Percentiles rank a stretch among this genome's conserved stretches.
Evolutionary conservation across 2,888 invertebrate species (phyloP).

Genomic region (Folsomia candida): DNA sequence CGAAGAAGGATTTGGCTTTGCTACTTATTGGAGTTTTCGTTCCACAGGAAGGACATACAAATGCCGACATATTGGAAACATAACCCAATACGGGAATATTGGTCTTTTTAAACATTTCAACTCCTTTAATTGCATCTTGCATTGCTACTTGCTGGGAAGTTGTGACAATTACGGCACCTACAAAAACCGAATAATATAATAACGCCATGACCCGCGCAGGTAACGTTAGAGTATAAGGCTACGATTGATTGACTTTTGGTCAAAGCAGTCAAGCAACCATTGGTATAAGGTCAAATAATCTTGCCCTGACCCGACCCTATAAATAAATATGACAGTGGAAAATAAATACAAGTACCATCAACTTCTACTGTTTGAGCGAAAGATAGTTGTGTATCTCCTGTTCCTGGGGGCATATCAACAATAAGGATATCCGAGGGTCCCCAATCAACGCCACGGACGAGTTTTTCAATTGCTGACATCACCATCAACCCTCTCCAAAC

Average conservation of each 20-base stretch:
- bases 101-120: slow-evolving; percentile 81
- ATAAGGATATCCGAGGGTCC: slow-evolving; percentile 80
- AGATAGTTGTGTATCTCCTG: slow-evolving; percentile 91
- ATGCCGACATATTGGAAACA: slow-evolving; percentile 84
- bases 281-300: no score
- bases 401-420: slow-evolving; percentile 94
- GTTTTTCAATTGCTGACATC: slow-evolving; percentile 86
- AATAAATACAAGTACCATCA: no score
- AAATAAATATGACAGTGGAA: no score
- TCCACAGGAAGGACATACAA: slow-evolving; percentile 74
- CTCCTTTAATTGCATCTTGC: slow-evolving; percentile 79
- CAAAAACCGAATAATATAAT: slow-evolving; percentile 16
- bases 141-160: slow-evolving; percentile 87
- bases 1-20: slow-evolving; percentile 63
- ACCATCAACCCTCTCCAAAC: slow-evolving; percentile 96
- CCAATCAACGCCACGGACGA: slow-evolving; percentile 86
- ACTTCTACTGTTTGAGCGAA: slow-evolving; percentile 84
- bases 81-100: slow-evolving; percentile 81
- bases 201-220: not conserved
- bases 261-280: no score
- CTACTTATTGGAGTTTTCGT: slow-evolving; percentile 73
- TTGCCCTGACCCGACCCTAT: no score
- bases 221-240: not conserved
- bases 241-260: no score
- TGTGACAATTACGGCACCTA: slow-evolving; percentile 83